Conservation (phyloP, 2,888 invertebrate genomes). For the Stramonita haemastoma region DNA sequence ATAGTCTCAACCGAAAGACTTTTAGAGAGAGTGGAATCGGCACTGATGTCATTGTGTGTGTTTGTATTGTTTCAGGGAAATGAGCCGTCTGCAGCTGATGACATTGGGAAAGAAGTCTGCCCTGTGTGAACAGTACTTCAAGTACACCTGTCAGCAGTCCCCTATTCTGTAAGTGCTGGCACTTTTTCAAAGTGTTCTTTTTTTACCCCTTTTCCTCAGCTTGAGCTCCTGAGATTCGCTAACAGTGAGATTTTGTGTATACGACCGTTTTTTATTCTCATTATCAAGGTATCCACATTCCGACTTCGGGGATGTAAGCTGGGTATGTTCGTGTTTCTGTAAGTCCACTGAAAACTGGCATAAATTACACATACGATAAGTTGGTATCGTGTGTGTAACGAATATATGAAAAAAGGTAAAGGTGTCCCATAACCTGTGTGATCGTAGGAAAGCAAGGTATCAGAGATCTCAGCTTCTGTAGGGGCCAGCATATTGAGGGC, state of each 20-base stretch:
- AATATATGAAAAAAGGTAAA: too few species aligned
- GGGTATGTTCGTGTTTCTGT: not conserved
- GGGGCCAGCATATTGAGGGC: too few species aligned
- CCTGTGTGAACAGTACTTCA: conserved; percentile 66
- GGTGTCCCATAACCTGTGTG: too few species aligned
- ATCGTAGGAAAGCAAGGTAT: too few species aligned
- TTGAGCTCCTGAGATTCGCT: not conserved
- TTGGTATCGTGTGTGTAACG: not conserved
- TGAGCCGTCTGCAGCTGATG: conserved; percentile 58
- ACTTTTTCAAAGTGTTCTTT: not conserved
- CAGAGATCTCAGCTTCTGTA: too few species aligned
- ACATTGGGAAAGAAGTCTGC: conserved; percentile 59
- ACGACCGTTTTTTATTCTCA: not conserved
- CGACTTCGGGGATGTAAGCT: not conserved
- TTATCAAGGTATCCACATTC: not conserved
- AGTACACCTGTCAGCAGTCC: conserved; percentile 65
- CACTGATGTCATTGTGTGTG: not conserved
- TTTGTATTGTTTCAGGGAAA: conserved; percentile 52
- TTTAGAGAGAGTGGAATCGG: not conserved
- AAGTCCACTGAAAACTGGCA: not conserved
- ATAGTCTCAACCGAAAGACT: too few species aligned
- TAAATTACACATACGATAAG: not conserved
- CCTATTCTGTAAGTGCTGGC: conserved; percentile 59
- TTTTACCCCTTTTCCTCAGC: not conserved
- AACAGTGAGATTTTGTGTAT: not conserved